Percentiles rank a stretch among this genome's conserved stretches.
Conservation (phyloP, 2,888 invertebrate genomes). For the Epistrophella euchroma region DNA sequence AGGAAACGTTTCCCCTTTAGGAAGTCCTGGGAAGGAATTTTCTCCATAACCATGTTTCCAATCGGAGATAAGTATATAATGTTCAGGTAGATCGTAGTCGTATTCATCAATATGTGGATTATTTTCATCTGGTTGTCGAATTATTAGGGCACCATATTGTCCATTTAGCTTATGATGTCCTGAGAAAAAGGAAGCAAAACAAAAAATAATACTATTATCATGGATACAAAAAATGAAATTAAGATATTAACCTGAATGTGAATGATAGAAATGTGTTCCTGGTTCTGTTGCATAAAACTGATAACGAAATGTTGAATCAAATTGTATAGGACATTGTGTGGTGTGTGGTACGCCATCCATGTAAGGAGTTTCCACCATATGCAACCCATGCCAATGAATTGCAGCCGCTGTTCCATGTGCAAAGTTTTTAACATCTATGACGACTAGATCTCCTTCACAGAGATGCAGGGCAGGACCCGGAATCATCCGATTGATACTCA, state of each 20-base stretch:
- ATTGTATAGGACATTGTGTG: slow-evolving; percentile 92
- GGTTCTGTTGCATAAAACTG: slow-evolving; percentile 88
- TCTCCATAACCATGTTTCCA: slow-evolving; percentile 89
- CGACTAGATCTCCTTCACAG: slow-evolving; percentile 90
- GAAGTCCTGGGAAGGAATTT: slow-evolving; percentile 79
- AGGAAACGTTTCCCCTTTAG: slow-evolving; percentile 76
- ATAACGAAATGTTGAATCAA: slow-evolving; percentile 84
- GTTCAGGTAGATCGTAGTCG: slow-evolving; percentile 89
- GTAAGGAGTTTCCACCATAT: slow-evolving; percentile 89
- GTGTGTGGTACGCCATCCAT: slow-evolving; percentile 94
- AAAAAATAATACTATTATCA: not conserved
- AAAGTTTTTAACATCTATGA: slow-evolving; percentile 91
- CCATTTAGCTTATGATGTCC: slow-evolving; percentile 92
- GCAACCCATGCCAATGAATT: slow-evolving; percentile 95
- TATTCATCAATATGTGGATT: slow-evolving; percentile 87
- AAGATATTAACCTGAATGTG: slow-evolving; percentile 85
- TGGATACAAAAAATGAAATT: not conserved
- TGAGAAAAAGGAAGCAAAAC: slow-evolving; percentile 35
- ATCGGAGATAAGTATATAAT: slow-evolving; percentile 90
- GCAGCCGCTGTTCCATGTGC: slow-evolving; percentile 90
- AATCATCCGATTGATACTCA: slow-evolving; percentile 84
- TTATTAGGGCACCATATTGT: slow-evolving; percentile 89
- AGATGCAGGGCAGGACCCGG: slow-evolving; percentile 87
- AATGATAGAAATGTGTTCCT: slow-evolving; percentile 93
- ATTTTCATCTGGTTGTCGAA: slow-evolving; percentile 87